These are phyloP conservation scores for Leptopilina clavipes DNA, from an alignment of 1,140 invertebrate genomes.

Conservation along the genomic window DNA sequence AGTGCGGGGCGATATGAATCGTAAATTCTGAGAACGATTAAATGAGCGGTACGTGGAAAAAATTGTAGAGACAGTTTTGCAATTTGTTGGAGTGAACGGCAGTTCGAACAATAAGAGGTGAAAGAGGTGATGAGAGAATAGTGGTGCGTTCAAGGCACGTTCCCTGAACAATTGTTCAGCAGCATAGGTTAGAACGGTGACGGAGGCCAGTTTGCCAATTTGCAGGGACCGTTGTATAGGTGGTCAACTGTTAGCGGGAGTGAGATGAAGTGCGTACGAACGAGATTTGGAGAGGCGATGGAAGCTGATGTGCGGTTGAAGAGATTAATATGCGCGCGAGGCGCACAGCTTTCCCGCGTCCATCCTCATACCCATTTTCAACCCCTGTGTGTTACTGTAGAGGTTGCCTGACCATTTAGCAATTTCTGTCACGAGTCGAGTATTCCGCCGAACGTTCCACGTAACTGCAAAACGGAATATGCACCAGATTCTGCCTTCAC, in stretches of 20 bases:
- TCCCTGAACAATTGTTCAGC: constrained; percentile 45
- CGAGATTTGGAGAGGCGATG: constrained; percentile 64
- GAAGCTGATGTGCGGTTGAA: constrained; percentile 71
- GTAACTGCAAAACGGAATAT: constrained; percentile 52
- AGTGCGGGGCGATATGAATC: neutral
- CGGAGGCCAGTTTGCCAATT: constrained; percentile 66
- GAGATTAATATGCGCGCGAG: constrained; percentile 73
- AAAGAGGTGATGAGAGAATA: constrained; percentile 9
- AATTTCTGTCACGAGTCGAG: constrained; percentile 74
- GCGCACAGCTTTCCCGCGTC: constrained; percentile 59
- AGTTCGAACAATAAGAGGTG: constrained; percentile 30
- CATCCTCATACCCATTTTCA: constrained; percentile 47
- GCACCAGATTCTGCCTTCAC: constrained; percentile 14
- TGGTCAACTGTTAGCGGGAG: constrained; percentile 62
- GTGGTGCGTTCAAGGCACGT: constrained; percentile 46
- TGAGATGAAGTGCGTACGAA: constrained; percentile 68
- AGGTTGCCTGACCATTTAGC: constrained; percentile 59
- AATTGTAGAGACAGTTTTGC: constrained; percentile 5
- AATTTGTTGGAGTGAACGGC: constrained; percentile 20
- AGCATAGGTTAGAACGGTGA: constrained; percentile 40
- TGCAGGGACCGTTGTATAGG: constrained; percentile 65
- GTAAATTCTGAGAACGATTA: constrained; percentile 12
- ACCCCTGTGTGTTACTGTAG: constrained; percentile 43
- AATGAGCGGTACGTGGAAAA: neutral
- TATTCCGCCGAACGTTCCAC: constrained; percentile 60